Evolutionary conservation across 2,113 vertebrate species (phyloP), one percentile per base, ranked within the genome.

Genomic region (Tychaedon coryphoeus): DNA sequence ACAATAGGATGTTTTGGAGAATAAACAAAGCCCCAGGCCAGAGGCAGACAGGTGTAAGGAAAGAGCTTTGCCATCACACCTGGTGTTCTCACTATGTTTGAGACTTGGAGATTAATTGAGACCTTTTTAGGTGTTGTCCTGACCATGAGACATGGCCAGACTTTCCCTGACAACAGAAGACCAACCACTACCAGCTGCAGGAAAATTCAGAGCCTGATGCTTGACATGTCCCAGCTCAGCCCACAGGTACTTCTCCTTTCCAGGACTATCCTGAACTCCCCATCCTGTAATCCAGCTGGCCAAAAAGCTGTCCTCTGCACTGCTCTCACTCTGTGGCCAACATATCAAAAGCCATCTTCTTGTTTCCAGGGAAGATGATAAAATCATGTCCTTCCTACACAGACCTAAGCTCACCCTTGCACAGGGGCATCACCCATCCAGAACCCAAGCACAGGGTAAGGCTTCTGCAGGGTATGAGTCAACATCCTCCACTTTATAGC

Each of bases 81-180:
- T 83, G 16, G 11, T 48, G 18, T 7, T 80, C 6, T 60, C 50
- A 72, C 34, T 6, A 0, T 15, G 31, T 50, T 73, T 3, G 3
- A 83, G 24, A 40, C 8, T 26, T 65, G 23, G 19, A 84, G 8
- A 13, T 33, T 74, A 25, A 25, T 42, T 81, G 60, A 66, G 33
- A 45, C 18, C 5, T 42, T 53, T 58, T 36, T 6, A 47, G 45
- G 29, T 57, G 5, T 29, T 84, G 28, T 62, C 15, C 60, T 61
- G 38, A 53, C 19, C 17, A 45, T 0, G 2, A 57, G 14, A 61
- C 42, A 23, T 1, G 1, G 6, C 14, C 50, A 65, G 31, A 65
- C 54, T 69, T 56, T 3, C 1, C 16, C 64, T 47, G 31, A 43
- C 14, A 65, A 12, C 54, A 70, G 17, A 64, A 94, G 38, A 74